A percentile compares a stretch with the other conserved stretches of the same genome.
These are phyloP conservation scores for Samia ricini DNA, from an alignment of 1,140 invertebrate genomes.

Conservation along the genomic window DNA sequence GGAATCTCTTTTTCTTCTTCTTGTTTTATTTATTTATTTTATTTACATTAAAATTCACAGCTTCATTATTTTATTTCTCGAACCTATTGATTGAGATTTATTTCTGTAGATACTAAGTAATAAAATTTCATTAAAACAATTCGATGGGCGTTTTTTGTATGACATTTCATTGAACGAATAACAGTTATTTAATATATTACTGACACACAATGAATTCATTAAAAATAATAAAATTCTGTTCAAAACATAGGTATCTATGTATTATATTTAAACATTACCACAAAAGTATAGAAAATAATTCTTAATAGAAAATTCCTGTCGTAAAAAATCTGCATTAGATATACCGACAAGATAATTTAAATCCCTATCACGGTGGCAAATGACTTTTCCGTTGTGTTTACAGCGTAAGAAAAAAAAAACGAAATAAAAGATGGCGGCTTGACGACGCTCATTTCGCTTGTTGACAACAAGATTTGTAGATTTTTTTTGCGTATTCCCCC, in stretches of 20 bases:
- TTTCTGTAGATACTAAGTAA: too few relatives aligned
- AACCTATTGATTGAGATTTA: too few relatives aligned
- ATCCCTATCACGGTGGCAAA: slow-evolving; percentile 40
- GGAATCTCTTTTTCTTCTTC: too few relatives aligned
- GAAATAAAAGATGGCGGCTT: slow-evolving; percentile 30
- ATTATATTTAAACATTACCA: too few relatives aligned
- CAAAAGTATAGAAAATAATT: background rate
- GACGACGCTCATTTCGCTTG: slow-evolving; percentile 42
- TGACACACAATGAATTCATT: background rate
- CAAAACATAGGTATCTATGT: too few relatives aligned
- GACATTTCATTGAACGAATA: too few relatives aligned
- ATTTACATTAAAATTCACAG: too few relatives aligned
- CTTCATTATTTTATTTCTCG: too few relatives aligned
- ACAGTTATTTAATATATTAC: background rate
- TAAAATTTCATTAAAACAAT: too few relatives aligned
- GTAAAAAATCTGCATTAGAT: slow-evolving; percentile 7
- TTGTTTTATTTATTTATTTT: too few relatives aligned
- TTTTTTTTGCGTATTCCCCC: slow-evolving; percentile 29
- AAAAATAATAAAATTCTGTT: too few relatives aligned
- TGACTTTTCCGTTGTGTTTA: slow-evolving; percentile 39
- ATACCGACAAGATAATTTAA: slow-evolving; percentile 31
- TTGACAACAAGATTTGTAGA: slow-evolving; percentile 55
- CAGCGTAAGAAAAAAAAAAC: slow-evolving; percentile 33
- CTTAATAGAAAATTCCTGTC: background rate
- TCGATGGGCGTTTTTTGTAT: too few relatives aligned